Percentiles rank a stretch among this genome's conserved stretches.
Conservation (phyloP, 2,797 vertebrate species). For the Triplophysa yarkandensis region DNA sequence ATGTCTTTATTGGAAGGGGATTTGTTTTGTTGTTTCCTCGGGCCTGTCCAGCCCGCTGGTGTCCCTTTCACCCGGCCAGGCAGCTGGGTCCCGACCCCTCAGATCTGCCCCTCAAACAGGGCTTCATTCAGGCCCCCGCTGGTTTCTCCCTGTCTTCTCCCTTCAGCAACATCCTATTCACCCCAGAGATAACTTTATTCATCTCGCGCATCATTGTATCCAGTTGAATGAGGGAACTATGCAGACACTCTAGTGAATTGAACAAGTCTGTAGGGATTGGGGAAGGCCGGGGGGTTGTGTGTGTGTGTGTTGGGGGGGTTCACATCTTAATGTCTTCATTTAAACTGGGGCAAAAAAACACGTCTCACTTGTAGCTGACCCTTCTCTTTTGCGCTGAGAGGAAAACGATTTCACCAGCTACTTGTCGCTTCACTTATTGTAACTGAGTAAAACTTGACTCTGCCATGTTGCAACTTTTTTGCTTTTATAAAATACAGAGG, state of each 20-base stretch:
- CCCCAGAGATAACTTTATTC: slow-evolving; percentile 99
- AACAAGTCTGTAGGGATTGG: slow-evolving; percentile 72
- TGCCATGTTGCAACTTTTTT: slow-evolving; percentile 8
- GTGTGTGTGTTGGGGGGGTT: slow-evolving; percentile 66
- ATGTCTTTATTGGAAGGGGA: slow-evolving; percentile 81
- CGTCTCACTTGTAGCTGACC: slow-evolving; percentile 41
- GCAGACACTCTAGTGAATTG: slow-evolving; percentile 82
- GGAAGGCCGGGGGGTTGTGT: slow-evolving; percentile 44
- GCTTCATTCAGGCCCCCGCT: slow-evolving; percentile 87
- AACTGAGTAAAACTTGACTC: slow-evolving; percentile 18
- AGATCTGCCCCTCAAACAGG: slow-evolving; percentile 83
- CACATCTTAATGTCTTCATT: slow-evolving; percentile 89
- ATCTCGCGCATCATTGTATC: slow-evolving; percentile 98
- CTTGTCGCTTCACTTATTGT: not conserved
- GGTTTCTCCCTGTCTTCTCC: slow-evolving; percentile 90
- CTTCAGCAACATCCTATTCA: slow-evolving; percentile 97
- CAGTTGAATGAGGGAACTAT: slow-evolving; percentile 93
- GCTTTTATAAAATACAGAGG: slow-evolving; percentile 28
- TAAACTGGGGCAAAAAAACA: slow-evolving; percentile 63
- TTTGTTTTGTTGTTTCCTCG: slow-evolving; percentile 85
- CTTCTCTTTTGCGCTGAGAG: slow-evolving; percentile 37
- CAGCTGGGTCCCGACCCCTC: slow-evolving; percentile 98
- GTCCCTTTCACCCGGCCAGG: slow-evolving; percentile 89
- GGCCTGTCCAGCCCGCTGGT: slow-evolving; percentile 90
- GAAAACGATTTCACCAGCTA: not conserved